Percentiles rank a stretch among this genome's conserved stretches.
These are phyloP conservation scores for Neodiprion virginianus DNA, from an alignment of 1,140 invertebrate genomes.

Conservation along the genomic window DNA sequence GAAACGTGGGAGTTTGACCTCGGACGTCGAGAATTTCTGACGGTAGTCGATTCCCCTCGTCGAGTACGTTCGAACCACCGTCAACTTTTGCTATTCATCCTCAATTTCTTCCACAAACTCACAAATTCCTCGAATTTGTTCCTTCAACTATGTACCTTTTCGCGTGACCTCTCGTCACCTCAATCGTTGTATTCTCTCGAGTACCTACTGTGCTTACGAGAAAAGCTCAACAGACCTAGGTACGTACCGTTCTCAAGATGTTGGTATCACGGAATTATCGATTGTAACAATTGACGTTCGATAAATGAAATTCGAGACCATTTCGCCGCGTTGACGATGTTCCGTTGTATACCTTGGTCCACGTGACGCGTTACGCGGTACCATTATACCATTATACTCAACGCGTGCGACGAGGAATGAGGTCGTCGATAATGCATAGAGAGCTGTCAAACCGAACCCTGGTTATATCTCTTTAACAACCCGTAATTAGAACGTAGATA, in stretches of 20 bases:
- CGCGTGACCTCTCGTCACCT: no score
- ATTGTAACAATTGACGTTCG: not conserved
- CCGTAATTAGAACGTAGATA: constrained; percentile 50
- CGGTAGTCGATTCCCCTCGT: not conserved
- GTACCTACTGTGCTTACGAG: no score
- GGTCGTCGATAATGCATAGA: no score
- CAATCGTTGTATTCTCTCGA: no score
- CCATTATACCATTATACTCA: no score
- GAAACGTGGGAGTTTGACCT: constrained; percentile 1
- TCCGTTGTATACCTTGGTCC: not conserved
- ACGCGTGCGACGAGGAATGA: no score
- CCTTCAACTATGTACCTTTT: not conserved
- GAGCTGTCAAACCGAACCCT: no score
- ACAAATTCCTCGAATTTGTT: not conserved
- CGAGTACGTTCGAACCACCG: no score
- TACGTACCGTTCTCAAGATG: no score
- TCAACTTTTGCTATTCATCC: not conserved
- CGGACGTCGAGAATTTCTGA: not conserved
- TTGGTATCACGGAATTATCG: no score
- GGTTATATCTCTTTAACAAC: constrained; percentile 25
- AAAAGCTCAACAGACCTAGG: no score
- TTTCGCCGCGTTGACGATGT: constrained; percentile 20
- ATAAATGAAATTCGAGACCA: not conserved
- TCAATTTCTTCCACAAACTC: not conserved
- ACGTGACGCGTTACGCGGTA: not conserved